Percentiles rank a stretch among this genome's conserved stretches.
These are phyloP conservation scores for Podarcis raffonei DNA, from an alignment of 2,113 vertebrate species.

Conservation along the genomic window DNA sequence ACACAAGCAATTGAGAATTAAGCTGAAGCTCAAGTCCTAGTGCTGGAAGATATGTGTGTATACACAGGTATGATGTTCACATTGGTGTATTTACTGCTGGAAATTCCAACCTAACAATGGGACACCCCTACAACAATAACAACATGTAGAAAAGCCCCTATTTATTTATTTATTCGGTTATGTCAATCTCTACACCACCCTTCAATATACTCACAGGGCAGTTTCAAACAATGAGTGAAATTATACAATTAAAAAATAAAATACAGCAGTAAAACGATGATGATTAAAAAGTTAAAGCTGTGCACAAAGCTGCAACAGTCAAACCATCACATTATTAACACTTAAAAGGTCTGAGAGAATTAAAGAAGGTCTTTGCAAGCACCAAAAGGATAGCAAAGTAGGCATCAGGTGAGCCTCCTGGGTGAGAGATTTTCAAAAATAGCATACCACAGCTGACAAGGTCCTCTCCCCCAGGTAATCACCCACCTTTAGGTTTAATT, in stretches of 20 bases:
- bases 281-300: not conserved
- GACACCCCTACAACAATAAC: not conserved
- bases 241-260: not conserved
- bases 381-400: not conserved
- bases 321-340: not conserved
- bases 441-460: not conserved
- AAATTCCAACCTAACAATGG: not conserved
- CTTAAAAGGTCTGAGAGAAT: not conserved
- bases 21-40: not conserved
- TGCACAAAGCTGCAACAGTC: not conserved
- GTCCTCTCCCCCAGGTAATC: no score
- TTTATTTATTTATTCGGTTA: not conserved
- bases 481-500: not conserved
- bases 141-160: not conserved
- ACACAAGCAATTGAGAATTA: conserved; percentile 25
- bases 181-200: not conserved
- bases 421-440: not conserved
- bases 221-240: not conserved
- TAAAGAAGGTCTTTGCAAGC: not conserved
- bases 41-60: not conserved
- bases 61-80: not conserved
- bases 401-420: not conserved
- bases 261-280: not conserved
- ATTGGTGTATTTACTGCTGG: not conserved
- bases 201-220: not conserved